Evolutionary conservation across 1,140 invertebrate species (phyloP).

Genomic region (Ridgeia piscesae): DNA sequence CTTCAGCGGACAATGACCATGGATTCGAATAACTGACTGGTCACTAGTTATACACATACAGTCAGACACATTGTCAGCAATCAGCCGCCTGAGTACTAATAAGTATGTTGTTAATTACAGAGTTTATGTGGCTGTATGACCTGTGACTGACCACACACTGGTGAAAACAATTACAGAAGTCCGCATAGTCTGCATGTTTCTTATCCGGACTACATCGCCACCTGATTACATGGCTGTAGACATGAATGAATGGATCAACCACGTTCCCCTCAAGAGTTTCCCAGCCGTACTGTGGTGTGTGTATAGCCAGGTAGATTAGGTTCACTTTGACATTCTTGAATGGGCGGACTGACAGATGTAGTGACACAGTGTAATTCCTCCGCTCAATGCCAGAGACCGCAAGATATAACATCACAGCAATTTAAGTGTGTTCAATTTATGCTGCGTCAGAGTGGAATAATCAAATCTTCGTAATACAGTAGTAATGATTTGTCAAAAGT

Average conservation of each 20-base stretch:
- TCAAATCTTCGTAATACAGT: not conserved
- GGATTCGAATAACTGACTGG: not conserved
- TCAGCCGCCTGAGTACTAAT: not conserved
- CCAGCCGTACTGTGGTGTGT: not conserved
- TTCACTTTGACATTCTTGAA: not conserved
- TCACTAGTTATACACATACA: not conserved
- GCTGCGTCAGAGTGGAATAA: not conserved
- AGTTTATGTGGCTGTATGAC: not conserved
- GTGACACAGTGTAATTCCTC: not conserved
- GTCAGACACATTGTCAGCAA: not conserved
- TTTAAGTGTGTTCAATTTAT: not conserved
- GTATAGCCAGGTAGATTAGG: not conserved
- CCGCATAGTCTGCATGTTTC: not conserved
- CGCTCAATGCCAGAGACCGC: not conserved
- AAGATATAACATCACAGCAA: not conserved
- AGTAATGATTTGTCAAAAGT: no score
- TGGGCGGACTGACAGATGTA: not conserved
- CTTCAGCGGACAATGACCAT: not conserved
- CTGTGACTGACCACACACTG: not conserved
- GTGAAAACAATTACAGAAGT: not conserved
- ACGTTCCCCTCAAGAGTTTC: not conserved
- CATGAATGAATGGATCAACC: not conserved
- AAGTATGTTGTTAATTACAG: not conserved
- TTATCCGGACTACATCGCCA: not conserved
- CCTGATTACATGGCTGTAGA: not conserved